Evolutionary conservation across 2,113 vertebrate genomes (phyloP).

Genomic region (Psilopsiagon aymara): DNA sequence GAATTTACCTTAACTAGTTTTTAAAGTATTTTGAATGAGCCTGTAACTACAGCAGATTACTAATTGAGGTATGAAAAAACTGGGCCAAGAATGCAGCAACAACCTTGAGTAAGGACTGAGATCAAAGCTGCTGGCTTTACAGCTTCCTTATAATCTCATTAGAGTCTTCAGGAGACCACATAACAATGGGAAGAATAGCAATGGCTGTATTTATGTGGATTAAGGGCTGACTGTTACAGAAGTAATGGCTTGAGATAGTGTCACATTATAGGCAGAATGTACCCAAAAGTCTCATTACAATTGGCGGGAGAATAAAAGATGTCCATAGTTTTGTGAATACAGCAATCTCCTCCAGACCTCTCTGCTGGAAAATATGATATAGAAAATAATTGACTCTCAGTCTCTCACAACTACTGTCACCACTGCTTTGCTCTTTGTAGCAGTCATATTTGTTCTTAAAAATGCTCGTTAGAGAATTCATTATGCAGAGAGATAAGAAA

Average conservation of each 20-base stretch:
- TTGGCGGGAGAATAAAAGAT: constrained; percentile 27
- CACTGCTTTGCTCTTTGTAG: background rate
- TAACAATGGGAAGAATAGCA: constrained; percentile 12
- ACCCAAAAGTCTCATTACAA: constrained; percentile 7
- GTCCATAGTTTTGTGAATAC: background rate
- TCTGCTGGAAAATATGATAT: constrained; percentile 10
- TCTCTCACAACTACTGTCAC: background rate
- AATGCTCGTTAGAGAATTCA: background rate
- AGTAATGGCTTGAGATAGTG: constrained; percentile 4
- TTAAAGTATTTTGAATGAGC: background rate
- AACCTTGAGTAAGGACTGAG: background rate
- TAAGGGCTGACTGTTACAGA: background rate
- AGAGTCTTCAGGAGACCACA: constrained; percentile 4
- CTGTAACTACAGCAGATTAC: background rate
- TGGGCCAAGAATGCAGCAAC: background rate
- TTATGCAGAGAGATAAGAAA: background rate
- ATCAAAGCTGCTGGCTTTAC: constrained; percentile 27
- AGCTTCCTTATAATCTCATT: constrained; percentile 48
- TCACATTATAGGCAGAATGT: background rate
- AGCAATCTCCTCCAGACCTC: background rate
- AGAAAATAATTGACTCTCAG: constrained; percentile 46
- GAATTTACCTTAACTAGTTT: background rate
- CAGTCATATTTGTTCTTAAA: constrained; percentile 10
- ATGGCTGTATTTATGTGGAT: constrained; percentile 8
- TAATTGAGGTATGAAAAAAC: constrained; percentile 1